A percentile compares a stretch with the other conserved stretches of the same genome.
Evolutionary conservation across 2,113 vertebrate species (phyloP).

Genomic region (Mesoclemmys tuberculata): DNA sequence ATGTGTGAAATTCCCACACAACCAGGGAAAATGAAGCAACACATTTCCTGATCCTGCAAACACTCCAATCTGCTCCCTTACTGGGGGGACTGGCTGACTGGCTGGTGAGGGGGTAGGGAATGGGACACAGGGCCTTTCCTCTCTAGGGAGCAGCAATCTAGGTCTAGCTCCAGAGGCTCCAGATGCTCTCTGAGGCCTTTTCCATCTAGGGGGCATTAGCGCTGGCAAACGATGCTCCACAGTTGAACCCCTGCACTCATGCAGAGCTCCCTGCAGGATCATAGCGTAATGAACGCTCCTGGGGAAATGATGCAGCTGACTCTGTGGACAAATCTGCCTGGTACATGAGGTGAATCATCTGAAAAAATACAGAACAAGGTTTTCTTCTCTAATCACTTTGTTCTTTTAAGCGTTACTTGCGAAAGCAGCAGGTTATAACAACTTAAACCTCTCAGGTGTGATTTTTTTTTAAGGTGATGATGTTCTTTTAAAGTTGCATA

Average conservation of each 20-base stretch:
- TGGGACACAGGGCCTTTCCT: neutral
- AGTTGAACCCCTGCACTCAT: neutral
- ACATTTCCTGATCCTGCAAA: neutral
- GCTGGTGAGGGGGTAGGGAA: neutral
- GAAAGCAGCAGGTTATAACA: neutral
- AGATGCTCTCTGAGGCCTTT: neutral
- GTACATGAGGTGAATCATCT: neutral
- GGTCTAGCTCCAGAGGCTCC: neutral
- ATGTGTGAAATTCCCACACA: neutral
- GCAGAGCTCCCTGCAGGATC: neutral
- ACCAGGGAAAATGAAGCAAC: neutral
- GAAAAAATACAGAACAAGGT: neutral
- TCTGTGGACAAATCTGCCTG: neutral
- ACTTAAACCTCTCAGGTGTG: neutral
- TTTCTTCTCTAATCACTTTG: neutral
- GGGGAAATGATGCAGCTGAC: neutral
- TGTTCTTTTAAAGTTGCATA: neutral
- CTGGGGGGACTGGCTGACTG: neutral
- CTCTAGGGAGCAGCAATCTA: neutral
- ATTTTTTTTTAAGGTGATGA: neutral
- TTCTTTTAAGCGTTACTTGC: neutral
- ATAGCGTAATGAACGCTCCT: neutral
- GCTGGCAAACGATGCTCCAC: neutral
- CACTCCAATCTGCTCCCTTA: neutral
- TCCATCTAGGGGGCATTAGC: neutral